Percentiles rank a stretch among this genome's conserved stretches.
phyloP scores from a whole-genome alignment of 2,113 vertebrate species.

The Equus przewalskii region DNA sequence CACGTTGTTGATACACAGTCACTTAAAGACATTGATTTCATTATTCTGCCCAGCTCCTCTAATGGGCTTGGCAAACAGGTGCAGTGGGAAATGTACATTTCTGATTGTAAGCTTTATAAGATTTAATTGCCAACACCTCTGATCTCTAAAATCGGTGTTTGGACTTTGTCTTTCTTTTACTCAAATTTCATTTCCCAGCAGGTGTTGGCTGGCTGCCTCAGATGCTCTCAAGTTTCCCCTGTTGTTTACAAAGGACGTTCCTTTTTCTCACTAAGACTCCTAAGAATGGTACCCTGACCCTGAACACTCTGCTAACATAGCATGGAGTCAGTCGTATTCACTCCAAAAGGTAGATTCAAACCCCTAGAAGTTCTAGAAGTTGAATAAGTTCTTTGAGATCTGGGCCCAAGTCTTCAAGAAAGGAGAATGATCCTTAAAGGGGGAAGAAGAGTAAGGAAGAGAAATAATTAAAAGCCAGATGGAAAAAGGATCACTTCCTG shows the following conservation, averaged over 20 bases:
- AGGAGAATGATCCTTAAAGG: neutral
- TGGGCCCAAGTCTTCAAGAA: neutral
- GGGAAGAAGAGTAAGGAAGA: neutral
- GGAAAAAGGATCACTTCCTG: neutral
- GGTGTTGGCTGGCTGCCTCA: neutral
- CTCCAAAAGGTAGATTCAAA: neutral
- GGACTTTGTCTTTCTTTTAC: neutral
- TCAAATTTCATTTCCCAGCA: neutral
- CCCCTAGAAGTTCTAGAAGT: neutral
- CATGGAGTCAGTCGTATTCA: neutral
- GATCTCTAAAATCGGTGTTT: constrained; percentile 8
- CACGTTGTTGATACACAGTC: neutral
- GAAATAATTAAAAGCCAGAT: neutral
- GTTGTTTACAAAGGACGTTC: neutral
- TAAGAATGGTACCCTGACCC: too few species aligned
- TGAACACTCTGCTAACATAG: neutral
- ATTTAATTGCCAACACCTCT: neutral
- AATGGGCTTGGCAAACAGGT: neutral
- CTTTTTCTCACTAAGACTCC: neutral
- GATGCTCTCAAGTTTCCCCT: neutral
- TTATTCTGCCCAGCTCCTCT: neutral
- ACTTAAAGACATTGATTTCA: neutral
- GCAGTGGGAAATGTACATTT: neutral
- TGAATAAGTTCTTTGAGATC: neutral
- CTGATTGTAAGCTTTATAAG: neutral